These are phyloP conservation scores for Colletes gigas DNA, from an alignment of 1,140 invertebrate genomes.

Conservation along the genomic window DNA sequence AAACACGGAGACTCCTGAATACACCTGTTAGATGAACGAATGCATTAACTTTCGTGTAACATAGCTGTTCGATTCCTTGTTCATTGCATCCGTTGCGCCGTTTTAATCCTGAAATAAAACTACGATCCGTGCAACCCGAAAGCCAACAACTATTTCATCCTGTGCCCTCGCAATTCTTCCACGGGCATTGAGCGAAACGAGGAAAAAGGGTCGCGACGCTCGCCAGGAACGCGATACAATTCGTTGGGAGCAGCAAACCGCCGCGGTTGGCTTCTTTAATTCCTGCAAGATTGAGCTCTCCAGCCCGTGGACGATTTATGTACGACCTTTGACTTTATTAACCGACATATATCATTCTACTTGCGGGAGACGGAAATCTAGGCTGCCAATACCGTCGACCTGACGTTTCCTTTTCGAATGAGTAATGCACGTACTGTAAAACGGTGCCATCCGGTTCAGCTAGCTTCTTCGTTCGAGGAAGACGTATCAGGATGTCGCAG, in stretches of 20 bases:
- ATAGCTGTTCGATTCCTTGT: no score
- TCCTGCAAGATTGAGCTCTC: conserved; percentile 28
- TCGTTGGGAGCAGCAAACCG: neutral
- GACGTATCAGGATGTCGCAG: neutral
- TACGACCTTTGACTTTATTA: conserved; percentile 40
- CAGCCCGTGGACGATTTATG: conserved; percentile 33
- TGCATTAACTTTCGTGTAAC: neutral
- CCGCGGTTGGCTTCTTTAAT: neutral
- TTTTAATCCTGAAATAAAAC: neutral
- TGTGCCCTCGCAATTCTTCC: neutral
- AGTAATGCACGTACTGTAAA: neutral
- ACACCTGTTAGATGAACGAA: neutral
- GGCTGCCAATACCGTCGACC: neutral
- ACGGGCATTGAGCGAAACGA: neutral
- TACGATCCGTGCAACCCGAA: neutral
- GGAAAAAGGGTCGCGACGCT: conserved; percentile 3
- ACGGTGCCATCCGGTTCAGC: neutral
- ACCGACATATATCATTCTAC: conserved; percentile 6
- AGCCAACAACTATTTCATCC: conserved; percentile 3
- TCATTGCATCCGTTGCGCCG: neutral
- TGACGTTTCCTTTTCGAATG: neutral
- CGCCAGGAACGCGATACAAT: neutral
- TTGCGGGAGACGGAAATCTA: neutral
- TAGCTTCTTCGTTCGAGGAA: no score
- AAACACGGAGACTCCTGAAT: no score